Conservation (phyloP, 2,797 vertebrate genomes). For the Eidolon dupreanum region DNA sequence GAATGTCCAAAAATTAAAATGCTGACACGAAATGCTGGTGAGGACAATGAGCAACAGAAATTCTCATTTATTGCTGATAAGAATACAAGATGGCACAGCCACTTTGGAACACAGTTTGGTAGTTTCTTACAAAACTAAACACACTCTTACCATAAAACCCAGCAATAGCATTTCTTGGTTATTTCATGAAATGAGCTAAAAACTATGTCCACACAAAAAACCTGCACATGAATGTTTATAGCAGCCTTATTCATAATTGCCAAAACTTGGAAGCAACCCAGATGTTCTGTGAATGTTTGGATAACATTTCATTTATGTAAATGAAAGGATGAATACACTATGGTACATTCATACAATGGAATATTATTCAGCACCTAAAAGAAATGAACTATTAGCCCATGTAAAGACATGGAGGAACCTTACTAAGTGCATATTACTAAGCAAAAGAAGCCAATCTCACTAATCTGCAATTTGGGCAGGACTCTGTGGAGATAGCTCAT, state of each 20-base stretch:
- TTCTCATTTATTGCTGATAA: neutral
- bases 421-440: neutral
- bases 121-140: neutral
- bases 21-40: neutral
- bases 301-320: neutral
- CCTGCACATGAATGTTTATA: neutral
- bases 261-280: neutral
- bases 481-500: neutral
- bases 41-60: neutral
- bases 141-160: neutral
- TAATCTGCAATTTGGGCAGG: neutral
- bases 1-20: neutral
- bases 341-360: neutral
- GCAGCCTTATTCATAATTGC: neutral
- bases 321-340: neutral
- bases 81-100: neutral
- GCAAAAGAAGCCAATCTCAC: neutral
- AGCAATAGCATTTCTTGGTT: neutral
- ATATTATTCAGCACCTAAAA: neutral
- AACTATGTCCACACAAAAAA: neutral
- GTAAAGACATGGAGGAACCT: neutral
- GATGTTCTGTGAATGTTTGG: neutral
- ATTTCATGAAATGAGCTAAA: neutral
- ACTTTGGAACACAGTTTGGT: neutral
- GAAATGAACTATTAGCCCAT: neutral